Evolutionary conservation across 2,113 vertebrate species (phyloP), one percentile per base, ranked within the genome.

Genomic region (Sinosuthora webbiana): DNA sequence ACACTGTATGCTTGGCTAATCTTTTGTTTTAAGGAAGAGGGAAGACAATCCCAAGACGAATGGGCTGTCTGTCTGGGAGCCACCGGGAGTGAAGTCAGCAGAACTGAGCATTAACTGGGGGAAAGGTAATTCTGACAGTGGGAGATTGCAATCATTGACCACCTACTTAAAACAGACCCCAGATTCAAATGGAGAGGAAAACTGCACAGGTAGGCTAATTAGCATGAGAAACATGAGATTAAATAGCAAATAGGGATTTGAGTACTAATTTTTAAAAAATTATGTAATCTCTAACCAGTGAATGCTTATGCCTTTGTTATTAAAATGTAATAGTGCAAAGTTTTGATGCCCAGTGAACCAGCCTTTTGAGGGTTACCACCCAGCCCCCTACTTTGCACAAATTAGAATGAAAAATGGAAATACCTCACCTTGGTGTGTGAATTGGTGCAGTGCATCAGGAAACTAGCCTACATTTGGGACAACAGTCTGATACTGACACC

Each of bases 381-480:
- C 47, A 22, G 14, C 21, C 47, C 16, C 11, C 41, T 35, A 16
- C 12, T 55, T 62, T 42, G 70, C 55, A 31, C 20, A 31, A 55
- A 55, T 12, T 23, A 27, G 41, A 69, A 63, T 23, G 37, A 49
- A 42, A 53, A 76, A 55, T 25, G 20, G 11, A 69, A 90, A 69
- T 55, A 69, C 7, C 14, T 69, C 10, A 13, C n/a, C 22, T 41
- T 18, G 15, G 14, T 41, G 62, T 22, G 24, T 53, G 30, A 68
- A 60, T 41, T 55, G 45, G 14, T 30, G 23, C 33, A 1, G 0
- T 37, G 11, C 12, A 35, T 13, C 31, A 30, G 30, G 11, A 27
- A 55, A 47, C 0, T 0, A 47, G n/a, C 17, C 22, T 25, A 42
- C 18, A 3, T 42, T 31, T 55, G 15, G 20, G 33, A 28, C 42